Percentiles rank a stretch among this genome's conserved stretches.
These are phyloP conservation scores for Coenobita brevimanus DNA, from an alignment of 1,140 invertebrate species.

Conservation along the genomic window DNA sequence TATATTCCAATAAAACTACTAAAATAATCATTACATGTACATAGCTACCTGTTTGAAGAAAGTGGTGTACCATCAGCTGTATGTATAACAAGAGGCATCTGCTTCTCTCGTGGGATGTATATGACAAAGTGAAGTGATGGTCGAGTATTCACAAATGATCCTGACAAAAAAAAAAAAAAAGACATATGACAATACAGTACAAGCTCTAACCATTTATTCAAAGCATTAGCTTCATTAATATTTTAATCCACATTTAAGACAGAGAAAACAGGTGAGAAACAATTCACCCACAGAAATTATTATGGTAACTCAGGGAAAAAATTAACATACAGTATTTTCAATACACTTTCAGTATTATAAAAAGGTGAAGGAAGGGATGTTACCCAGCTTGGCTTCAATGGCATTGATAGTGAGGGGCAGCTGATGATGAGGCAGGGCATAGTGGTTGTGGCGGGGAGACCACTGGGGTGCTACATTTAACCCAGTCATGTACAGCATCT, in stretches of 20 bases:
- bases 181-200: too few species aligned
- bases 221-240: too few species aligned
- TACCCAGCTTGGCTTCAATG: conserved; percentile 88
- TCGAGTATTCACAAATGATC: conserved; percentile 38
- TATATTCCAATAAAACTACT: too few species aligned
- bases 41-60: conserved; percentile 45
- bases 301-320: too few species aligned
- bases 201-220: too few species aligned
- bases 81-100: conserved; percentile 36
- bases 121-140: conserved; percentile 49
- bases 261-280: too few species aligned
- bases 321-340: too few species aligned
- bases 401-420: conserved; percentile 85
- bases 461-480: conserved; percentile 81
- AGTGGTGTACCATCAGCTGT: conserved; percentile 27
- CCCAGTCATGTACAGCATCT: conserved; percentile 85
- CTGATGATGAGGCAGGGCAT: conserved; percentile 79
- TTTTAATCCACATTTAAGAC: too few species aligned
- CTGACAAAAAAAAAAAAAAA: conserved; percentile 4
- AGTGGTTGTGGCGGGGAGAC: conserved; percentile 76
- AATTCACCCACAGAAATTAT: too few species aligned
- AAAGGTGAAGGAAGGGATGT: conserved; percentile 48
- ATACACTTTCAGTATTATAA: too few species aligned
- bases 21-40: too few species aligned
- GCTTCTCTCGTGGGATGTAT: conserved; percentile 47